Conservation (phyloP, 2,888 invertebrate species). For the Scaptodrosophila latifasciaeformis region DNA sequence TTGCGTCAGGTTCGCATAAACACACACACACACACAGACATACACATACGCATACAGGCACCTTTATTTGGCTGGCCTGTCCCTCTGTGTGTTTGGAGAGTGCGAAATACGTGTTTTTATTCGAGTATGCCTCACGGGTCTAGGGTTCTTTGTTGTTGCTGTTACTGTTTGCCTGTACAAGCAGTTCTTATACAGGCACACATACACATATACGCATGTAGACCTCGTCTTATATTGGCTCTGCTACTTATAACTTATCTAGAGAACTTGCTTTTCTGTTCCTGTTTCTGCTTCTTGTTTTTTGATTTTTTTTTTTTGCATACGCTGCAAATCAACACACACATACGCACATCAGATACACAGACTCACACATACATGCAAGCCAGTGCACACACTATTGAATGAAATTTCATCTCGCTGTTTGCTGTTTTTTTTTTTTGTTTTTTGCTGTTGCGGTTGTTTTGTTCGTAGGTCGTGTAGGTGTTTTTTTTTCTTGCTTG, state of each 20-base stretch:
- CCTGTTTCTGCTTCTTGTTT: not conserved
- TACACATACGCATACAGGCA: not conserved
- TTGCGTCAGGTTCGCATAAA: not conserved
- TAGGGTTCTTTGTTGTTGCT: too few species aligned
- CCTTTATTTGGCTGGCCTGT: not conserved
- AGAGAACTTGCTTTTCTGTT: not conserved
- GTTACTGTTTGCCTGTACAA: too few species aligned
- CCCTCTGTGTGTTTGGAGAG: not conserved
- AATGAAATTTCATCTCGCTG: conserved; percentile 2
- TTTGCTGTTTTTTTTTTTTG: not conserved
- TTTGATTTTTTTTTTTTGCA: not conserved
- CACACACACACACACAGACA: not conserved
- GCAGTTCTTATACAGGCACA: too few species aligned
- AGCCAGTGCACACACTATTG: not conserved
- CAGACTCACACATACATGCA: not conserved
- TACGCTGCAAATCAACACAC: not conserved
- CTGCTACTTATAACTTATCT: too few species aligned
- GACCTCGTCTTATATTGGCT: not conserved
- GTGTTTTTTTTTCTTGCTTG: not conserved
- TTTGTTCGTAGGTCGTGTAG: not conserved
- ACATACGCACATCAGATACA: conserved; percentile 6
- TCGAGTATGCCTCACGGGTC: too few species aligned
- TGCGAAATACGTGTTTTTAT: not conserved
- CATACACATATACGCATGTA: not conserved
- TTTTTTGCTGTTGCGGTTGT: not conserved